Evolutionary conservation across 1,140 invertebrate species (phyloP), one percentile per base, ranked within the genome.

Genomic region (Paracyclopina nana): DNA sequence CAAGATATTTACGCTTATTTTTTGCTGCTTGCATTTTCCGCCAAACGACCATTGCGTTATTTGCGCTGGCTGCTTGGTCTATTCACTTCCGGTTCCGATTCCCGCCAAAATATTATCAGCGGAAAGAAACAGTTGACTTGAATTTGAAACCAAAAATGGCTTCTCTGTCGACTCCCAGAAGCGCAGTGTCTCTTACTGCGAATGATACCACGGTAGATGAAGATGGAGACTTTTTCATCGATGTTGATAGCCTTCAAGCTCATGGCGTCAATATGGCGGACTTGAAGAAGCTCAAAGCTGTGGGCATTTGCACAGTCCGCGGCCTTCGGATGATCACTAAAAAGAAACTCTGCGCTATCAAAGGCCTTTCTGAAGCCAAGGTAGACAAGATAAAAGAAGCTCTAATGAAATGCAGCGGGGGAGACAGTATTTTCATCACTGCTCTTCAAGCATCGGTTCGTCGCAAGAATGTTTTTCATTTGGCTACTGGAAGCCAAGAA

Each of bases 401-500:
- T 25, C 71, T 72, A 63, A 59, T 65, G 57, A 71, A 80, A 70
- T 59, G 42, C 6, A 26, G 11, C 12, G 64, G 53, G 52, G 64
- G 16, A 57, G 62, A 28, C 59, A 4, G 66, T 53, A 72, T 72
- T 8, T 83, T 84, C 64, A 65, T 81, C 48, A 82, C 80, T 34
- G 80, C 79, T 31, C 60, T 78, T 27, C 73, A 82, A 69, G 75
- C 80, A 56, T 72, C 72, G 59, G 76, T 78, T 53, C 72, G 74
- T 59, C 67, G 80, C 43, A 77, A 78, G 64, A 64, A 70, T 55
- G 70, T 81, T 48, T 83, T 82, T 62, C 71, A 71, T 63, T 70
- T 84, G 24, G 72, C 70, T 38, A 82, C 79, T 31, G 88, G 90
- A 1, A 96, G 90, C 1, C 84, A 82, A 55, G 91, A 96, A 65